Conservation (phyloP, 2,888 invertebrate genomes). For the Galerucella nymphaeae region DNA sequence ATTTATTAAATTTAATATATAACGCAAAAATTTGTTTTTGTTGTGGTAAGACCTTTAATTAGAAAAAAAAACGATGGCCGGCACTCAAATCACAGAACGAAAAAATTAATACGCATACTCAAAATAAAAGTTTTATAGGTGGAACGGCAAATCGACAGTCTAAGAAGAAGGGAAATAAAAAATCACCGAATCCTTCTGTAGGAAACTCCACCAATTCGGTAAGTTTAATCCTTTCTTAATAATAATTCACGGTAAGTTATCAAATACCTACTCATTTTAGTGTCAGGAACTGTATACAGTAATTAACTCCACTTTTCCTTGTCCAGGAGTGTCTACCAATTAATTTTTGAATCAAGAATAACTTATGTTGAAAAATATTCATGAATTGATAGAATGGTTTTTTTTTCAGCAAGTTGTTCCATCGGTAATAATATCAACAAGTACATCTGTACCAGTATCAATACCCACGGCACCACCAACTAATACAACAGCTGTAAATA, state of each 20-base stretch:
- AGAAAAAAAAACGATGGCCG: constrained; percentile 16
- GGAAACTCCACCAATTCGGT: constrained; percentile 50
- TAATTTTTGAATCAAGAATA: no score
- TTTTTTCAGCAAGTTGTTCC: constrained; percentile 50
- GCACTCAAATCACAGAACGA: constrained; percentile 41
- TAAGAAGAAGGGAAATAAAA: constrained; percentile 70
- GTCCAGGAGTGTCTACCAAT: no score
- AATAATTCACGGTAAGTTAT: constrained; percentile 54
- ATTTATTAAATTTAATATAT: constrained; percentile 59
- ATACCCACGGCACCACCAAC: constrained; percentile 49
- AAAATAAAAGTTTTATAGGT: constrained; percentile 58
- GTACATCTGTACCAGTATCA: constrained; percentile 50
- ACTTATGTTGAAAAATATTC: neutral
- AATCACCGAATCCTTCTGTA: constrained; percentile 63
- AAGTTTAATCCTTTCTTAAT: constrained; percentile 46
- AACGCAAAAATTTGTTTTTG: constrained; percentile 53
- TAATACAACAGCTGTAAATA: constrained; percentile 10
- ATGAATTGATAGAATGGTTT: neutral
- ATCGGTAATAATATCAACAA: constrained; percentile 38
- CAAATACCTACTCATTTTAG: neutral
- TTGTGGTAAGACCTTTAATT: constrained; percentile 53
- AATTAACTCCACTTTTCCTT: no score
- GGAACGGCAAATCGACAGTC: constrained; percentile 63
- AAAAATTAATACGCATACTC: constrained; percentile 29
- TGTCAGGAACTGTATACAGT: no score